Base-by-base conservation (phyloP, 2,888 invertebrate species). In the Thecophora atra region DNA sequence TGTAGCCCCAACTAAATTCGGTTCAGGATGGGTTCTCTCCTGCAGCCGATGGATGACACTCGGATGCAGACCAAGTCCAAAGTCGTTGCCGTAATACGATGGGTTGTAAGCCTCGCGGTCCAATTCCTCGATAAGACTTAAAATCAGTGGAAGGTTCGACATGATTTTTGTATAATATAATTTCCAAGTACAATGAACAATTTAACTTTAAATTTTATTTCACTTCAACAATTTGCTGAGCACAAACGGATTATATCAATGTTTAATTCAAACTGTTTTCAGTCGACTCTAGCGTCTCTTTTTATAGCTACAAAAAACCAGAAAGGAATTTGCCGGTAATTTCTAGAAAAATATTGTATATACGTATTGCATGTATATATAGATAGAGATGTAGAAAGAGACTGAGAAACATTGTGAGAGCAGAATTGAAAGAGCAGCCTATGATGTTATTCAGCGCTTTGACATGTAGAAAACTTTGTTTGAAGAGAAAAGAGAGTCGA, bases 71-170 rank as follows among this genome's bases (percentile, higher is more conserved):
- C 79, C 78, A 65, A 80, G 74, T 15, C 81, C 81, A 21, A 81
- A 81, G 66, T 80, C 79, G 37, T 80, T 78, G 21, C 79, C 78
- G 13, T 76, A 75, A 26, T 78, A 79, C n/a, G 76, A 78, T n/a
- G 80, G 77, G n/a, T 70, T 74, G 68, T 73, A 54, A 0, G 71
- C 63, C 37, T 77, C 74, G 30, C 75, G 76, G 15, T 78, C 77
- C 72, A 80, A 74, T n/a, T 80, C 78, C 26, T 79, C 81, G 28
- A 79, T 74, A 15, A 81, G 69, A 66, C 77, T 76, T 76, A 79
- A 76, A 28, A 81, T 72, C 21, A 78, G 26, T 71, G 80, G 78
- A 63, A 80, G 70, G 56, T 63, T 73, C 7, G 78, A 66, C 79
- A 79, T 78, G 71, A 76, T 52, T 60, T 75, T 70, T 7, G 70